phyloP scores from a whole-genome alignment of 2,797 vertebrate genomes.

The Limnodromus scolopaceus region DNA sequence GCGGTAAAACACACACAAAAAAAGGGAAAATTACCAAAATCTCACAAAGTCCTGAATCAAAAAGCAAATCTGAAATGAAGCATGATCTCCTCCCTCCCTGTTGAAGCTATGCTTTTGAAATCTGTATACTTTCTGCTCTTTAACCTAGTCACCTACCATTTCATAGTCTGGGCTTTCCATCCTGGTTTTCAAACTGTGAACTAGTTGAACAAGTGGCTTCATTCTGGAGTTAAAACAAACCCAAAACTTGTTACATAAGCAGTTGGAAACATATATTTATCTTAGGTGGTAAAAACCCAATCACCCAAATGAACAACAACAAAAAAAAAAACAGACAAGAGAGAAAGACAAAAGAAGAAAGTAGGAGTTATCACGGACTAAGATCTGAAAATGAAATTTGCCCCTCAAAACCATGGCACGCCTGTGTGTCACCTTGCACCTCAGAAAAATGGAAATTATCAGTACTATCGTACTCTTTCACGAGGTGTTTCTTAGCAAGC shows the following conservation, averaged over 20 bases:
- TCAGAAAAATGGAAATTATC: not conserved
- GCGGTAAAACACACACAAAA: not conserved
- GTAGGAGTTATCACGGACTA: not conserved
- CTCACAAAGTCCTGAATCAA: not conserved
- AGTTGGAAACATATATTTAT: not conserved
- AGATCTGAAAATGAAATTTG: not conserved
- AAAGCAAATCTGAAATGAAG: not conserved
- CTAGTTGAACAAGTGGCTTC: slow-evolving; percentile 83
- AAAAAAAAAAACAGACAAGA: not conserved
- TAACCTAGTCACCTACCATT: slow-evolving; percentile 83
- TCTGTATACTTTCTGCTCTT: not conserved
- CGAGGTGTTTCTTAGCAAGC: not conserved
- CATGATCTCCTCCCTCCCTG: not conserved
- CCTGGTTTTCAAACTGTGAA: slow-evolving; percentile 88
- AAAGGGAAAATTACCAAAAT: not conserved
- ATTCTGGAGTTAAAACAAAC: slow-evolving; percentile 80
- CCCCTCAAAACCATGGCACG: too few species aligned
- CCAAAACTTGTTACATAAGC: not conserved
- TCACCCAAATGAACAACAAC: not conserved
- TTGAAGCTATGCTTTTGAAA: not conserved
- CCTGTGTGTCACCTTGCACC: not conserved
- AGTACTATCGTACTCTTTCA: not conserved
- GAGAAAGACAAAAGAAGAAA: not conserved
- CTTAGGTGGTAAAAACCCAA: not conserved
- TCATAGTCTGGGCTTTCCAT: slow-evolving; percentile 91